These are phyloP conservation scores for Hemaris fuciformis DNA, from an alignment of 2,888 invertebrate species.

Conservation along the genomic window DNA sequence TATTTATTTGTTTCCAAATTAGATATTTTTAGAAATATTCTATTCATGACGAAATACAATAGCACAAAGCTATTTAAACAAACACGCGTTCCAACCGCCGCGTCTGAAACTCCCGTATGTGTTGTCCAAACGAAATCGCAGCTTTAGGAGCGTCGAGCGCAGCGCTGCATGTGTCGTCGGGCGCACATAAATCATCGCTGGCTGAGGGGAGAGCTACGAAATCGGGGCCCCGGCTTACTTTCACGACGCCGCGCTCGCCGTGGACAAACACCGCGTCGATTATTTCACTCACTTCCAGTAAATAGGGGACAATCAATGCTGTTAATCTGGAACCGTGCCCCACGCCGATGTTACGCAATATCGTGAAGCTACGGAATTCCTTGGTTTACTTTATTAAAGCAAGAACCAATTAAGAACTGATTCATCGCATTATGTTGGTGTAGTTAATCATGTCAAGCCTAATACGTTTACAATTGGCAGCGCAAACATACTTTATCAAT, in stretches of 20 bases:
- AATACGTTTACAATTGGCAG: neutral
- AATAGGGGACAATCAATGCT: neutral
- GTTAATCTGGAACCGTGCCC: neutral
- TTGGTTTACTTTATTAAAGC: neutral
- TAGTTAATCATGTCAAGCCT: neutral
- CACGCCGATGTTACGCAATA: too few species aligned
- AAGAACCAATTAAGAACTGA: neutral
- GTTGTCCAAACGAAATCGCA: conserved; percentile 49
- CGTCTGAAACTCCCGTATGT: conserved; percentile 46
- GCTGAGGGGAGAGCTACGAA: conserved; percentile 51
- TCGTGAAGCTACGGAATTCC: neutral
- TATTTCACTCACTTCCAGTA: conserved; percentile 7
- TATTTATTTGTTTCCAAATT: too few species aligned
- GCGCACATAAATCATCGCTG: conserved; percentile 69
- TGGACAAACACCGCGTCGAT: conserved; percentile 43
- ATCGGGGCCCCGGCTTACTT: conserved; percentile 68
- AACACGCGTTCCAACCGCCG: conserved; percentile 40
- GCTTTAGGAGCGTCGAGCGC: conserved; percentile 65
- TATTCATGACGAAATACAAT: neutral
- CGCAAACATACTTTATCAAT: neutral
- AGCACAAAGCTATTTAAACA: conserved; percentile 27
- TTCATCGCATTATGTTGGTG: neutral
- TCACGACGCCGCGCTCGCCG: conserved; percentile 49
- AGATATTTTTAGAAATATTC: too few species aligned
- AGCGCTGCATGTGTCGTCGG: conserved; percentile 78